Evolutionary conservation across 1,140 invertebrate genomes (phyloP).

Genomic region (Hycleus phaleratus): DNA sequence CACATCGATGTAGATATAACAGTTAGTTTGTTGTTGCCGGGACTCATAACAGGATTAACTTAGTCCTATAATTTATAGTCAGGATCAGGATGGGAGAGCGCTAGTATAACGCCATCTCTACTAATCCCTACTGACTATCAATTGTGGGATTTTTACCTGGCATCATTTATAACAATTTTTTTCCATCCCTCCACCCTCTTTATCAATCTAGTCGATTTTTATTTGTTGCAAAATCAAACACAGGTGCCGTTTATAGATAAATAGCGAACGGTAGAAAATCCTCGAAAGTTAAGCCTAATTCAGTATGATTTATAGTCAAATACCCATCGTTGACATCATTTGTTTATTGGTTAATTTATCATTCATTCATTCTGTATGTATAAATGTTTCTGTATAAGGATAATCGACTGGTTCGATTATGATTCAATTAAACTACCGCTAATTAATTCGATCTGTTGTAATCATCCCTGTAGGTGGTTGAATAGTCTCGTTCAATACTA

Average conservation of each 20-base stretch:
- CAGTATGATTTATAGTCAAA: slow-evolving; percentile 28
- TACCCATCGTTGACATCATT: slow-evolving; percentile 19
- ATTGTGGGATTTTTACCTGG: slow-evolving; percentile 40
- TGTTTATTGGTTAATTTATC: slow-evolving; percentile 17
- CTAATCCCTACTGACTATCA: slow-evolving; percentile 39
- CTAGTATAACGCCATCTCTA: slow-evolving; percentile 17
- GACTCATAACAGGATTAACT: slow-evolving; percentile 39
- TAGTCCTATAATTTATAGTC: slow-evolving; percentile 39
- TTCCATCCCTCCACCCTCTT: slow-evolving; percentile 3
- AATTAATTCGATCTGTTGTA: too few species aligned
- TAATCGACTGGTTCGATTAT: too few species aligned
- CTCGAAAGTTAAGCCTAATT: slow-evolving; percentile 27
- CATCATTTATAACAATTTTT: slow-evolving; percentile 32
- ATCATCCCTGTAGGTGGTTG: too few species aligned
- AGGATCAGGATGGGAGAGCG: slow-evolving; percentile 30
- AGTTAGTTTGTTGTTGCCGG: slow-evolving; percentile 32
- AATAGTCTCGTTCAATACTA: too few species aligned
- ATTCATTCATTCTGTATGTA: not conserved
- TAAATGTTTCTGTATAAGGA: too few species aligned
- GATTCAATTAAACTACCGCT: too few species aligned
- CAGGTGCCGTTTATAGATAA: slow-evolving; percentile 27
- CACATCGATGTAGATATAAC: too few species aligned
- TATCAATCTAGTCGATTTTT: slow-evolving; percentile 17
- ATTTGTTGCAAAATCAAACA: slow-evolving; percentile 30
- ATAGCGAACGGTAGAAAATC: slow-evolving; percentile 5